A percentile compares a stretch with the other conserved stretches of the same genome.
Conservation (phyloP, 2,888 invertebrate species). For the Calameuta filiformis region DNA sequence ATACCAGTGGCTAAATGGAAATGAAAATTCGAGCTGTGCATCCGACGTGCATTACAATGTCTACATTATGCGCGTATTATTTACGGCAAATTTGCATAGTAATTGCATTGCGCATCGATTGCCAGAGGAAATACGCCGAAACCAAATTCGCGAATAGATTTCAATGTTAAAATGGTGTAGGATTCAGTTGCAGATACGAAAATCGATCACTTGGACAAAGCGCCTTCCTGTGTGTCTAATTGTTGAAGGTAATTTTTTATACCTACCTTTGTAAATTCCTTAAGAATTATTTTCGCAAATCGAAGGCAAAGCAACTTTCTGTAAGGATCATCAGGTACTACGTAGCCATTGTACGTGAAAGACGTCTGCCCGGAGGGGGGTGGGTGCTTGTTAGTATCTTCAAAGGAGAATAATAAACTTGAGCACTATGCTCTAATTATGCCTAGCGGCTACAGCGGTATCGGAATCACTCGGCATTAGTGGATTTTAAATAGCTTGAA, state of each 20-base stretch:
- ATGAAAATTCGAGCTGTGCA: background rate
- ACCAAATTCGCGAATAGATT: background rate
- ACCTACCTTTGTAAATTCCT: background rate
- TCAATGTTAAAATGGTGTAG: background rate
- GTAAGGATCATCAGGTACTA: background rate
- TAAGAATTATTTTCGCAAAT: background rate
- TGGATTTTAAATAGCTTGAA: constrained; percentile 36
- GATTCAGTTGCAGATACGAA: background rate
- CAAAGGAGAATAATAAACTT: constrained; percentile 52
- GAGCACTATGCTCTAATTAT: constrained; percentile 45
- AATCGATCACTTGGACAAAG: background rate
- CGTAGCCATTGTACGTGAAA: background rate
- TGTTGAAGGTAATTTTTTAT: background rate
- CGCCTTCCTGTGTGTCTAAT: background rate
- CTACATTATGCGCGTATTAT: background rate
- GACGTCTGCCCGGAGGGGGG: constrained; percentile 18
- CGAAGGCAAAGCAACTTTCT: background rate
- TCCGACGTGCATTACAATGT: background rate
- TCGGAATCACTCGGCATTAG: constrained; percentile 13
- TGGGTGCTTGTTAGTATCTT: constrained; percentile 41
- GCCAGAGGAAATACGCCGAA: background rate
- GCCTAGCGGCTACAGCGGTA: constrained; percentile 33
- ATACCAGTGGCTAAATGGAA: background rate
- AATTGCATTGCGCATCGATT: background rate
- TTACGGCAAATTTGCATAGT: background rate